Evolutionary conservation across 2,113 vertebrate genomes (phyloP).

Genomic region (Chamaetylas fuelleborni): DNA sequence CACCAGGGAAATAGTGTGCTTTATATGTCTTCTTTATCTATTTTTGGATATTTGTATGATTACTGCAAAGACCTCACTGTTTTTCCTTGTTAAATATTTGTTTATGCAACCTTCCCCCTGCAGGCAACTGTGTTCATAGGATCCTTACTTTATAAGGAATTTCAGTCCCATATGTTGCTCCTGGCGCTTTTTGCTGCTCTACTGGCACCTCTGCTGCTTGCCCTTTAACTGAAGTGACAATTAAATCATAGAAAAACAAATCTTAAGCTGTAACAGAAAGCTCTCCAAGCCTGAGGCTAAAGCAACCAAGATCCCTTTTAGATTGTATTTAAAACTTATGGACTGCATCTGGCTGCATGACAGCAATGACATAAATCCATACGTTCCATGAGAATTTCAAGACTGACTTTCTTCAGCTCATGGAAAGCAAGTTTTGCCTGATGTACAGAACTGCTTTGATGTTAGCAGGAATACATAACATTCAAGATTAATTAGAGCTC

Average conservation of each 20-base stretch:
- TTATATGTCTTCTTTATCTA: slow-evolving; percentile 16
- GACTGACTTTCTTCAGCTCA: background rate
- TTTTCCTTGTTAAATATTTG: slow-evolving; percentile 54
- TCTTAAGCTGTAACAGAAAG: slow-evolving; percentile 27
- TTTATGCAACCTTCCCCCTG: slow-evolving; percentile 37
- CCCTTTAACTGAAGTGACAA: slow-evolving; percentile 52
- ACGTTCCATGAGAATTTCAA: background rate
- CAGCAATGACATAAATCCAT: background rate
- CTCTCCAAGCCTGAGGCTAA: background rate
- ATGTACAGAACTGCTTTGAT: slow-evolving; percentile 20
- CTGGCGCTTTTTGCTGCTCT: slow-evolving; percentile 41
- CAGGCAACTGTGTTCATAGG: slow-evolving; percentile 33
- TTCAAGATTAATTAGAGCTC: slow-evolving; percentile 66
- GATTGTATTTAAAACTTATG: background rate
- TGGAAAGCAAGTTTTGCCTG: slow-evolving; percentile 19
- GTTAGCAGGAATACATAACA: slow-evolving; percentile 53
- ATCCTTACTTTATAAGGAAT: slow-evolving; percentile 61
- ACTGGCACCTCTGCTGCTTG: slow-evolving; percentile 41
- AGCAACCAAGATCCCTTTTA: background rate
- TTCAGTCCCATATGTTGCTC: slow-evolving; percentile 48
- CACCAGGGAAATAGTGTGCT: background rate
- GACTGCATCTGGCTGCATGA: background rate
- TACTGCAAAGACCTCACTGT: slow-evolving; percentile 31
- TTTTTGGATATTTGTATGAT: slow-evolving; percentile 47
- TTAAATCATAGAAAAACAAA: slow-evolving; percentile 43